These are phyloP conservation scores for Zhengitettix transpicula DNA, from an alignment of 2,888 invertebrate genomes.

Conservation along the genomic window DNA sequence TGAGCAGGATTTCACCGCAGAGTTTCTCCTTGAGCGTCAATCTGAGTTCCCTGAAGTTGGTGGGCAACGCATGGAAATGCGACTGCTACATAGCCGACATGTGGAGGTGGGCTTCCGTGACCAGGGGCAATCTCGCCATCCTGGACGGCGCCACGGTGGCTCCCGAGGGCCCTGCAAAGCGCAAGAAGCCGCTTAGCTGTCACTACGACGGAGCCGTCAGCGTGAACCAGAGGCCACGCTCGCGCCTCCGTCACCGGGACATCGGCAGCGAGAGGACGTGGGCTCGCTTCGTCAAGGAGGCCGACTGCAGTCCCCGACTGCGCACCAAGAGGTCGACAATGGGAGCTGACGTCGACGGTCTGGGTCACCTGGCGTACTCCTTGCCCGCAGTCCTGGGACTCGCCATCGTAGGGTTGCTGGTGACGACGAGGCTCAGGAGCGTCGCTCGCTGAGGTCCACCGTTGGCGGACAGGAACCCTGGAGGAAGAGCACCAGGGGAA, in stretches of 20 bases:
- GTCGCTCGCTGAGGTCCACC: too few species aligned
- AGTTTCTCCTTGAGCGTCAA: slow-evolving; percentile 35
- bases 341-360: background rate
- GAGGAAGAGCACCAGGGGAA: too few species aligned
- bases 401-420: background rate
- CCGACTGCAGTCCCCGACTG: slow-evolving; percentile 29
- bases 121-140: slow-evolving; percentile 43
- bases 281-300: slow-evolving; percentile 54
- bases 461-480: too few species aligned
- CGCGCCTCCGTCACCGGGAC: slow-evolving; percentile 22
- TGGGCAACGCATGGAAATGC: slow-evolving; percentile 52
- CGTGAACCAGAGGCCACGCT: background rate
- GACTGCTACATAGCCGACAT: slow-evolving; percentile 50
- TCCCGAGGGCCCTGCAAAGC: slow-evolving; percentile 25
- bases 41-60: slow-evolving; percentile 40
- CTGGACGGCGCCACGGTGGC: slow-evolving; percentile 47
- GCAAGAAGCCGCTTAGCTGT: slow-evolving; percentile 33
- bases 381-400: background rate
- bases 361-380: background rate
- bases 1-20: slow-evolving; percentile 35
- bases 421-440: too few species aligned
- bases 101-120: slow-evolving; percentile 56
- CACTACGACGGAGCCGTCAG: slow-evolving; percentile 35
- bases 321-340: too few species aligned
- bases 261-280: slow-evolving; percentile 42